A percentile compares a stretch with the other conserved stretches of the same genome.
Conservation (phyloP, 1,140 invertebrate species). For the Metopolophium dirhodum region DNA sequence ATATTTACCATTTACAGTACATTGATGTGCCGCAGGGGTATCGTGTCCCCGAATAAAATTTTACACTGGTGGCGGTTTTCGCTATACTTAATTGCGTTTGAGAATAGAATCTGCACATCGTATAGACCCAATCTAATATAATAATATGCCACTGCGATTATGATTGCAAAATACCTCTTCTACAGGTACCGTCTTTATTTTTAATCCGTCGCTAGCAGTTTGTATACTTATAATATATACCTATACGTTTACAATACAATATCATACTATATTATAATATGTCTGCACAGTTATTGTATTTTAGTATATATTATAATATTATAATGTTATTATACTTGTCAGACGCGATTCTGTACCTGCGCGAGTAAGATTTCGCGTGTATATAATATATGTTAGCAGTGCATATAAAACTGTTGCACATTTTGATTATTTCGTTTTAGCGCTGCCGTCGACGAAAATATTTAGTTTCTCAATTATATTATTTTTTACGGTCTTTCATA, state of each 20-base stretch:
- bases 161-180: not conserved
- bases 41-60: not conserved
- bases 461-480: not conserved
- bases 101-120: not conserved
- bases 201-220: not conserved
- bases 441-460: not conserved
- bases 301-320: too few relatives aligned
- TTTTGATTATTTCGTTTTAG: not conserved
- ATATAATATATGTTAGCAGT: not conserved
- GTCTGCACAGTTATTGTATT: not conserved
- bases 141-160: not conserved
- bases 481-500: not conserved
- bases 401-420: not conserved
- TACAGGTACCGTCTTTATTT: not conserved
- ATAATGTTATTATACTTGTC: not conserved
- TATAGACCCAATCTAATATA: not conserved
- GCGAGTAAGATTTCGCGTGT: not conserved
- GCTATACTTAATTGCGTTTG: not conserved
- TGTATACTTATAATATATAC: too few relatives aligned
- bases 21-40: not conserved
- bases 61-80: not conserved
- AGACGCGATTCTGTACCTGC: not conserved
- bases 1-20: not conserved
- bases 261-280: not conserved
- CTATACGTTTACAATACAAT: not conserved